A percentile compares a stretch with the other conserved stretches of the same genome.
Conservation (phyloP, 1,140 invertebrate species). For the Mizuhopecten yessoensis region DNA sequence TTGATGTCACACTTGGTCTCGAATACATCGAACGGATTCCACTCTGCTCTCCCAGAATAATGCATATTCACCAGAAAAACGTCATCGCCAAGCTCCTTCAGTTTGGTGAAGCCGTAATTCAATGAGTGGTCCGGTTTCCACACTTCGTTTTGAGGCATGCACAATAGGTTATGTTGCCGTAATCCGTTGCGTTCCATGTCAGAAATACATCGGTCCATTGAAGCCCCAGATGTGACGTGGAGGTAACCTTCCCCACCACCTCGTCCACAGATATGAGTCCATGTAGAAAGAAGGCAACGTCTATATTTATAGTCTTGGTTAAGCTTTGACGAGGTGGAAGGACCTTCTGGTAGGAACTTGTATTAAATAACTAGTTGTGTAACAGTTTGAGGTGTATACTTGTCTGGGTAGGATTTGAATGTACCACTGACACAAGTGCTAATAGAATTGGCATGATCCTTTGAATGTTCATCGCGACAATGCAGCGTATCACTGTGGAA, state of each 20-base stretch:
- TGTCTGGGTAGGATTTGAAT: background rate
- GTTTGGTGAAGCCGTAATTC: slow-evolving; percentile 52
- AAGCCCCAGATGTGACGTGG: slow-evolving; percentile 47
- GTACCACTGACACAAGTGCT: background rate
- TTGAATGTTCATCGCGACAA: no score
- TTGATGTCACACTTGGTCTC: background rate
- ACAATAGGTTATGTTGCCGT: slow-evolving; percentile 13
- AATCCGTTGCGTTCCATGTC: slow-evolving; percentile 48
- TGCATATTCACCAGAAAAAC: background rate
- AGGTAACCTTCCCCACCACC: slow-evolving; percentile 47
- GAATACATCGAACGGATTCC: background rate
- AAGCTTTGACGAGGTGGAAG: background rate
- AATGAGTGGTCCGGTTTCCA: slow-evolving; percentile 63
- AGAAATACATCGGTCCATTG: slow-evolving; percentile 58
- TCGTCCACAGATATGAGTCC: slow-evolving; percentile 53
- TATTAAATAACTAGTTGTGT: background rate
- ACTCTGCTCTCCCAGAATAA: background rate
- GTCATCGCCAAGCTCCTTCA: slow-evolving; percentile 46
- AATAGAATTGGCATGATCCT: no score
- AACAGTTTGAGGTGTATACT: background rate
- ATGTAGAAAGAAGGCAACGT: slow-evolving; percentile 46
- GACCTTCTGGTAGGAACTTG: background rate
- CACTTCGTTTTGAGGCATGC: slow-evolving; percentile 50
- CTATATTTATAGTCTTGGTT: background rate
- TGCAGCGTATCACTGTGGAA: no score